A percentile compares a stretch with the other conserved stretches of the same genome.
Conservation (phyloP, 2,888 invertebrate species). For the Anorthoa munda region DNA sequence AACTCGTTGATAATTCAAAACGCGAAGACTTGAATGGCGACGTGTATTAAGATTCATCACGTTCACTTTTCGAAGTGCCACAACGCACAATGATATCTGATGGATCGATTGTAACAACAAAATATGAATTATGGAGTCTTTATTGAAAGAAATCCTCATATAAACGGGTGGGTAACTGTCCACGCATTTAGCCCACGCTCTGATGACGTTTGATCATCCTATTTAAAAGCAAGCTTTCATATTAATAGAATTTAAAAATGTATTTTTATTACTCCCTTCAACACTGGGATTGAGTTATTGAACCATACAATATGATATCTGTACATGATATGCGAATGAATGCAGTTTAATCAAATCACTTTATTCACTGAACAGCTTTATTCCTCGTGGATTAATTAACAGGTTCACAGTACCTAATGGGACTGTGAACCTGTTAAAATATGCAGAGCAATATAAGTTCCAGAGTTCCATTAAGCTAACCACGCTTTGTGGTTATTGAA, state of each 20-base stretch:
- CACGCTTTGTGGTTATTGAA: no score
- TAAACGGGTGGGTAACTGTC: slow-evolving; percentile 21
- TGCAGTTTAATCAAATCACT: slow-evolving; percentile 39
- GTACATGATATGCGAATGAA: slow-evolving; percentile 32
- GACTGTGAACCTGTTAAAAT: no score
- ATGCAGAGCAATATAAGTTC: no score
- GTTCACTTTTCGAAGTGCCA: slow-evolving; percentile 65
- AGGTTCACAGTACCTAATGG: no score
- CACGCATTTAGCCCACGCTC: slow-evolving; percentile 68
- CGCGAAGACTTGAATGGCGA: slow-evolving; percentile 62
- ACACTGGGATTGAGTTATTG: slow-evolving; percentile 28
- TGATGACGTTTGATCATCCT: slow-evolving; percentile 61
- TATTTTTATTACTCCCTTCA: slow-evolving; percentile 38
- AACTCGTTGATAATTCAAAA: slow-evolving; percentile 70
- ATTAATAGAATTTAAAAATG: slow-evolving; percentile 49
- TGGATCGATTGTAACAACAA: slow-evolving; percentile 51
- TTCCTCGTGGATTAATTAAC: slow-evolving; percentile 35
- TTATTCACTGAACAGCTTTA: slow-evolving; percentile 22
- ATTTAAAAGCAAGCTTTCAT: slow-evolving; percentile 68
- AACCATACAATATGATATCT: slow-evolving; percentile 25
- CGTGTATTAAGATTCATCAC: slow-evolving; percentile 69
- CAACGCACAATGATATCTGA: slow-evolving; percentile 58
- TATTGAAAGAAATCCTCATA: slow-evolving; percentile 33
- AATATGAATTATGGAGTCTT: slow-evolving; percentile 23
- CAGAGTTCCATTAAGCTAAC: no score